Evolutionary conservation across 1,140 invertebrate species (phyloP), one percentile per base, ranked within the genome.

Genomic region (Drosophila oshimai): DNA sequence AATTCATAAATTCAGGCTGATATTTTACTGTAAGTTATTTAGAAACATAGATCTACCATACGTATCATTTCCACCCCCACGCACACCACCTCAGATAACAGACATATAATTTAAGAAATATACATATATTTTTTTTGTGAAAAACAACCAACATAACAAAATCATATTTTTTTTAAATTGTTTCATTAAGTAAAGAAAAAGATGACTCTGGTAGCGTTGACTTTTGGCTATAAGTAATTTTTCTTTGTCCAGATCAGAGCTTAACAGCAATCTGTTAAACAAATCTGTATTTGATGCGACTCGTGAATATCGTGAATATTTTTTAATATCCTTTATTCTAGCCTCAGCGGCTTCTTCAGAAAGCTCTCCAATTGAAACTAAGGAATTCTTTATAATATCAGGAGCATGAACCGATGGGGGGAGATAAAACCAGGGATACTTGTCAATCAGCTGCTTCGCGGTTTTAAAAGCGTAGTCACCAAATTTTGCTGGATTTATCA

Each of bases 341-440:
- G 45, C 18, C 20, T 50, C 46, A 36, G 46, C 31, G 3, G 20
- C 46, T 26, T 34, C 46, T 50, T 36, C 31, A 34, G 46, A 50
- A 34, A 33, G 45, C 15, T 47, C 47, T 50, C 33, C 47, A 50
- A 37, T 26, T 5, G 22, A 50, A 17, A 50, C 4, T 13, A 50
- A 24, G 7, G 29, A 28, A 33, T 37, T 1, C 3, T 15, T 15
- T 26, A 13, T 20, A 6, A 33, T 29, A 47, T 49, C 10, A 22
- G 29, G 9, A 29, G 44, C 44, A 26, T 34, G 17, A 22, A 34
- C 46, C 31, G 29, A 49, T 49, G 22, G 3, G 20, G 24, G 34
- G n/a, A 51, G 24, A 28, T 51, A 51, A 39, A 37, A 39, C 34
- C 34, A 49, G 12, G 15, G 29, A 49, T 49, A 49, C 1, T 49